Evolutionary conservation across 2,797 vertebrate genomes (phyloP).

Genomic region (Parambassis ranga): DNA sequence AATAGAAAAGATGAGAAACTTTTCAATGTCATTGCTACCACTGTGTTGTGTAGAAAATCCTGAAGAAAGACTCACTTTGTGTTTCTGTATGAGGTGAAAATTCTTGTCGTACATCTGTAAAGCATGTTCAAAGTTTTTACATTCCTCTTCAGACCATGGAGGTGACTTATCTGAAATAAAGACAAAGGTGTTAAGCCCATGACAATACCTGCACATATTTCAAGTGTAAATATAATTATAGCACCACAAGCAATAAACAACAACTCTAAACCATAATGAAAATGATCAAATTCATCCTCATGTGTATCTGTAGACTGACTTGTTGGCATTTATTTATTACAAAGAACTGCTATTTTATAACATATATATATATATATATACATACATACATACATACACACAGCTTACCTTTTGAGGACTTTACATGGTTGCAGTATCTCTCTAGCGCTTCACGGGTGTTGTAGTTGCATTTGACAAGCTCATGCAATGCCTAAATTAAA

Average conservation of each 20-base stretch:
- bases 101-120: constrained; percentile 98
- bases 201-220: too few relatives aligned
- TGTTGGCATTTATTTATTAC: too few relatives aligned
- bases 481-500: constrained; percentile 85
- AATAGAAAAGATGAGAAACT: background rate
- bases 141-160: constrained; percentile 97
- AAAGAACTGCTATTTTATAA: too few relatives aligned
- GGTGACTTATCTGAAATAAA: constrained; percentile 85
- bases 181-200: too few relatives aligned
- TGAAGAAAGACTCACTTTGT: constrained; percentile 85
- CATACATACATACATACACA: too few relatives aligned
- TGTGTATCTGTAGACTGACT: too few relatives aligned
- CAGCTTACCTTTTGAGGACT: constrained; percentile 89
- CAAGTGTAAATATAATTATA: too few relatives aligned
- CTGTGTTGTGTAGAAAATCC: background rate
- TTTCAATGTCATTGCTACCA: too few relatives aligned
- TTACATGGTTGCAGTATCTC: constrained; percentile 86
- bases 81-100: constrained; percentile 98
- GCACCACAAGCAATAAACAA: too few relatives aligned
- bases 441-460: constrained; percentile 89
- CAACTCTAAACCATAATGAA: too few relatives aligned
- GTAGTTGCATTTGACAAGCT: constrained; percentile 93
- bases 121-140: constrained; percentile 95
- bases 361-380: too few relatives aligned
- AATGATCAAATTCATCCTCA: too few relatives aligned